Base-by-base conservation (phyloP, 2,888 invertebrate species). In the Galeruca laticollis region DNA sequence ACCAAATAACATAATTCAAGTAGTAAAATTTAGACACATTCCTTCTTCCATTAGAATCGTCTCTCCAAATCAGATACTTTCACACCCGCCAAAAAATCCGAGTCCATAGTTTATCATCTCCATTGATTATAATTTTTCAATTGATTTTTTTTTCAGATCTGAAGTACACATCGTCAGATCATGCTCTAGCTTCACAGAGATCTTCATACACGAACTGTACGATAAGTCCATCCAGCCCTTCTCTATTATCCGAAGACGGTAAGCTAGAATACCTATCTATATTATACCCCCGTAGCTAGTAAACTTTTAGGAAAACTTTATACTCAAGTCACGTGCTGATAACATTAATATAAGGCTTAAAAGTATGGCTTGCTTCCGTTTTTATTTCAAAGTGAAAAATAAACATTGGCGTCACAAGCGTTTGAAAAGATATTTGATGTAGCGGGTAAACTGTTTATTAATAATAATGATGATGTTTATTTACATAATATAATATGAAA, bases 161-260 rank as follows among this genome's bases (percentile, higher is more conserved):
- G 35, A 73, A 70, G 54, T 71, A 72, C 47, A 69, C 69, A 9
- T 76, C 77, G 1, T 73, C 77, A 37, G 79, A 79, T 54, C 75
- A 77, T 70, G 79, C 79, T 9, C 66, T 76, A 35, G 78, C 78
- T 9, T 79, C 79, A n/a, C 76, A 75, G 67, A 73, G 78, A 72
- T 79, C 79, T 35, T 77, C 78, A 9, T 78, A 79, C 61, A 77
- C 79, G 3, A 79, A 79, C 63, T 79, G 78, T 40, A 79, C 78
- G 18, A n/a, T 74, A 40, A 76, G 76, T 57, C 76, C 76, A 15
- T 77, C 76, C 11, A 73, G 73, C 21, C 64, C 69, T n/a, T 77
- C 77, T 10, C 75, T 80, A 52, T 72, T 80, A 59, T 77, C 80
- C 8, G 79, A 81, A 76, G 79, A 79, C 78, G 80, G 80, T 80